Conservation (phyloP, 2,113 vertebrate genomes). For the Setophaga coronata region DNA sequence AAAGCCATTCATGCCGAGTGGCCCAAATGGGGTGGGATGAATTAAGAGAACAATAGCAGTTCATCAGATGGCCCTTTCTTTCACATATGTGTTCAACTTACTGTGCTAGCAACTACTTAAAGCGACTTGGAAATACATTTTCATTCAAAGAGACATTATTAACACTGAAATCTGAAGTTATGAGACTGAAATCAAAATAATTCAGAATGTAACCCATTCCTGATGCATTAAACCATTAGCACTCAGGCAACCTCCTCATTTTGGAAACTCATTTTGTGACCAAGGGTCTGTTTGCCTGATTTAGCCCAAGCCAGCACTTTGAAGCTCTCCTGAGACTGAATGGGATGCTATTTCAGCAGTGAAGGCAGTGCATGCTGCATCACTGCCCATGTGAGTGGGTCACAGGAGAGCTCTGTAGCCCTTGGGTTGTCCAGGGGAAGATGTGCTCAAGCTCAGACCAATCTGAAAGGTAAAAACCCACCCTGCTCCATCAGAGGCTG, state of each 20-base stretch:
- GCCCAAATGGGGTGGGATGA: constrained; percentile 44
- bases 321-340: not conserved
- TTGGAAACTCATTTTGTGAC: not conserved
- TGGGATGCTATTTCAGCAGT: accelerated
- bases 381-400: accelerated
- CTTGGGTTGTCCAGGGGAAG: not conserved
- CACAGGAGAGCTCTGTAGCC: not conserved
- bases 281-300: not conserved
- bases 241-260: not conserved
- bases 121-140: constrained; percentile 18
- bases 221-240: constrained; percentile 11
- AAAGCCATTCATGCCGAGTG: constrained; percentile 39
- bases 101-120: not conserved
- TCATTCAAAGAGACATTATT: constrained; percentile 23
- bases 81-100: constrained; percentile 47
- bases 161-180: not conserved
- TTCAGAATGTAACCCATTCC: not conserved
- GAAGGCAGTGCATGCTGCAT: not conserved
- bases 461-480: not conserved
- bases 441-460: not conserved
- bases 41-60: constrained; percentile 68
- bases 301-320: not conserved
- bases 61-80: constrained; percentile 28
- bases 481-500: not conserved
- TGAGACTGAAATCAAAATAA: constrained; percentile 32